Evolutionary conservation across 2,888 invertebrate species (phyloP).

Genomic region (Osedax fenrisi): DNA sequence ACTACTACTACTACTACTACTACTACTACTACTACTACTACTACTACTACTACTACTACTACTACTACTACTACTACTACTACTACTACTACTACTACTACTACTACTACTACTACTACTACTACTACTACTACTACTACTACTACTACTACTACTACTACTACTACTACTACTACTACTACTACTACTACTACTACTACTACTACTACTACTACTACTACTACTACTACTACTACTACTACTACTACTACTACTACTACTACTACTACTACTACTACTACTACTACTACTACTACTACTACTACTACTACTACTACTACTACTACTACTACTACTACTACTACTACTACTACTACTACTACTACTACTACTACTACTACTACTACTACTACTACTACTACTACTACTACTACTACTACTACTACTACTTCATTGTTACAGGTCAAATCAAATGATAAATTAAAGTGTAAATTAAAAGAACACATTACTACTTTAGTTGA

Average conservation of each 20-base stretch:
- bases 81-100: conserved; percentile 19
- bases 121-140: background rate
- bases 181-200: background rate
- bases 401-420: background rate
- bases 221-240: background rate
- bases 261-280: conserved; percentile 10
- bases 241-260: conserved; percentile 7
- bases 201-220: background rate
- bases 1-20: conserved; percentile 17
- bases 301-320: conserved; percentile 10
- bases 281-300: conserved; percentile 10
- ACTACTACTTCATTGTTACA: background rate
- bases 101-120: conserved; percentile 18
- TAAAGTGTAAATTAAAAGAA: too few species aligned
- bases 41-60: conserved; percentile 22
- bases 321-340: too few species aligned
- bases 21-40: conserved; percentile 15
- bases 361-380: background rate
- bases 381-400: conserved; percentile 6
- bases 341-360: conserved; percentile 11
- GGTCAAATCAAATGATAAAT: too few species aligned
- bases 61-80: conserved; percentile 20
- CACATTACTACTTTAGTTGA: too few species aligned
- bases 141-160: too few species aligned
- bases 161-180: background rate